phyloP scores from a whole-genome alignment of 2,888 invertebrate species.

The Disparrhopalites patrizii region DNA sequence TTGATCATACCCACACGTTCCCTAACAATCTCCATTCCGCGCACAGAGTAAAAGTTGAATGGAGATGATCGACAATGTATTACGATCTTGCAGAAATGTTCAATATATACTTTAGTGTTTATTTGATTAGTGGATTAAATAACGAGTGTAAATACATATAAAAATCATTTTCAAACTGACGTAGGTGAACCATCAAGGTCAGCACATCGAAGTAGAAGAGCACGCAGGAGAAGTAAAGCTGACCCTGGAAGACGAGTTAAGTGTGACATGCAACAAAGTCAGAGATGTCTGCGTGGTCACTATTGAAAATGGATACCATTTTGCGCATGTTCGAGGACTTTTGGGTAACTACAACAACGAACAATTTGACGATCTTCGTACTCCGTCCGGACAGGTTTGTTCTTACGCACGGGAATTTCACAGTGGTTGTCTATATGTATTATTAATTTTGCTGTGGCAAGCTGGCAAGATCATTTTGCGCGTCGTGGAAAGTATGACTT shows the following conservation, averaged over 20 bases:
- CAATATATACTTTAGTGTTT: too few species aligned
- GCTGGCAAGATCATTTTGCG: too few species aligned
- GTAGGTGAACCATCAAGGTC: not conserved
- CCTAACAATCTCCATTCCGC: too few species aligned
- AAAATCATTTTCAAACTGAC: too few species aligned
- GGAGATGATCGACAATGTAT: too few species aligned
- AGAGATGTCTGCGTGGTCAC: conserved; percentile 66
- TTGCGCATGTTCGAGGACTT: conserved; percentile 77
- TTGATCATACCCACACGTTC: too few species aligned
- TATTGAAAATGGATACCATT: conserved; percentile 75
- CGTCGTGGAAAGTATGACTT: not conserved
- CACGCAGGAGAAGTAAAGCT: not conserved
- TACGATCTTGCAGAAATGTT: too few species aligned
- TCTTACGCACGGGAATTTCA: conserved; percentile 7
- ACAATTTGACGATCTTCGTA: conserved; percentile 73
- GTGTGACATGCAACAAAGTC: conserved; percentile 60
- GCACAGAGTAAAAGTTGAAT: too few species aligned
- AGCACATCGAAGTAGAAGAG: conserved; percentile 4
- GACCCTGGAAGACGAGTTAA: conserved; percentile 55
- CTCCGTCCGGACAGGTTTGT: conserved; percentile 68
- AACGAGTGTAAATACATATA: too few species aligned
- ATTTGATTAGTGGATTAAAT: too few species aligned
- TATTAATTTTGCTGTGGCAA: too few species aligned
- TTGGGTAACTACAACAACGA: conserved; percentile 89
- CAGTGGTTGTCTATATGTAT: too few species aligned